phyloP scores from a whole-genome alignment of 2,797 vertebrate genomes.

The Todus mexicanus region DNA sequence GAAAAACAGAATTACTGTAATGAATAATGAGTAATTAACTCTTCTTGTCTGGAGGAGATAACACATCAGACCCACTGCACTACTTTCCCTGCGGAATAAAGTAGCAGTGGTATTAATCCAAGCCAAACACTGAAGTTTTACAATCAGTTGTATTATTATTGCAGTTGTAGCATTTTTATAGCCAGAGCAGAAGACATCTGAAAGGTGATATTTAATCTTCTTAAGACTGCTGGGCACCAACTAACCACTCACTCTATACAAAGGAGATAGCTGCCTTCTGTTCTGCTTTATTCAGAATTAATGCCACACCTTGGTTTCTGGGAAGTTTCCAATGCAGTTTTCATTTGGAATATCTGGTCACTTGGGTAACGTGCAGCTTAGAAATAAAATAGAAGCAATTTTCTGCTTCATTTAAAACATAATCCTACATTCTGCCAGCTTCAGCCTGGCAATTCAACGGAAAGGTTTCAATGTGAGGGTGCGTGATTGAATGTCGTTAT shows the following conservation, averaged over 20 bases:
- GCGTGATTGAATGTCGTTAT: not conserved
- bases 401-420: slow-evolving; percentile 28
- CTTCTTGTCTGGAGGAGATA: not conserved
- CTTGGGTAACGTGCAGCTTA: not conserved
- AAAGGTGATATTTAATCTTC: slow-evolving; percentile 33
- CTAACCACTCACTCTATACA: not conserved
- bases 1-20: not conserved
- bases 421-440: slow-evolving; percentile 1
- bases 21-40: slow-evolving; percentile 1
- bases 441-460: not conserved
- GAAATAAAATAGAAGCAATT: slow-evolving; percentile 28
- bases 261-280: slow-evolving; percentile 16
- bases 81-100: not conserved
- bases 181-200: slow-evolving; percentile 10
- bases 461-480: not conserved
- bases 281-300: slow-evolving; percentile 2
- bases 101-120: not conserved
- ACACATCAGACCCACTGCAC: not conserved
- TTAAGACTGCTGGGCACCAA: not conserved
- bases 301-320: not conserved
- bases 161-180: slow-evolving; percentile 15
- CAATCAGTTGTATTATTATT: slow-evolving; percentile 6
- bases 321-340: slow-evolving; percentile 21
- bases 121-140: not conserved
- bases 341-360: slow-evolving; percentile 7